Evolutionary conservation across 1,140 invertebrate genomes (phyloP).

Genomic region (Brachystomella parvula): DNA sequence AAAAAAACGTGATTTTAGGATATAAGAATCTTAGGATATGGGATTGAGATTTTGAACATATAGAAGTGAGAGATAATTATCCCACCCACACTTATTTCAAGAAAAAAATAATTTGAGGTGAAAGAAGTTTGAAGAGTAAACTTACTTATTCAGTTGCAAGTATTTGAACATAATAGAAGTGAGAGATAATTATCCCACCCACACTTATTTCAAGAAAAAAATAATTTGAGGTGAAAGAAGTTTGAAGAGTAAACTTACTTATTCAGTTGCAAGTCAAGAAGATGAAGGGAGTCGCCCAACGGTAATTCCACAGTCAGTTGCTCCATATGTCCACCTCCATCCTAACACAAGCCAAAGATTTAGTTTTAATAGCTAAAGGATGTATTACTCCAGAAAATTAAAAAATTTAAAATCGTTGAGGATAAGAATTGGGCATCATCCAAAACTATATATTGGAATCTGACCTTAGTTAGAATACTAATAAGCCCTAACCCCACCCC

Average conservation of each 20-base stretch:
- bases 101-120: not conserved
- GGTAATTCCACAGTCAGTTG: slow-evolving; percentile 59
- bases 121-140: too few relatives aligned
- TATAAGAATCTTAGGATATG: slow-evolving; percentile 10
- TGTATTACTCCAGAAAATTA: too few relatives aligned
- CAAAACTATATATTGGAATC: too few relatives aligned
- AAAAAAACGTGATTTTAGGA: slow-evolving; percentile 10
- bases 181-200: not conserved
- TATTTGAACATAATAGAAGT: slow-evolving; percentile 13
- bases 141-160: slow-evolving; percentile 57
- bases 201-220: not conserved
- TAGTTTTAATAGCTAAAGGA: too few relatives aligned
- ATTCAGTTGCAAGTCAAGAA: slow-evolving; percentile 68
- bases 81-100: not conserved
- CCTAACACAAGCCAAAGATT: slow-evolving; percentile 51
- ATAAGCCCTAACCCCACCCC: too few relatives aligned
- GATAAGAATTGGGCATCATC: too few relatives aligned
- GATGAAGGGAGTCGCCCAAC: slow-evolving; percentile 55
- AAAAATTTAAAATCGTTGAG: too few relatives aligned
- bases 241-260: slow-evolving; percentile 41
- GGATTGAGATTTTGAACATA: not conserved
- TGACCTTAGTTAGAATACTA: too few relatives aligned
- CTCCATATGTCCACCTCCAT: slow-evolving; percentile 54
- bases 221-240: too few relatives aligned
- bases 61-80: slow-evolving; percentile 6